Percentiles rank a stretch among this genome's conserved stretches.
Evolutionary conservation across 1,140 invertebrate genomes (phyloP).

Genomic region (Caenorhabditis tropicalis): DNA sequence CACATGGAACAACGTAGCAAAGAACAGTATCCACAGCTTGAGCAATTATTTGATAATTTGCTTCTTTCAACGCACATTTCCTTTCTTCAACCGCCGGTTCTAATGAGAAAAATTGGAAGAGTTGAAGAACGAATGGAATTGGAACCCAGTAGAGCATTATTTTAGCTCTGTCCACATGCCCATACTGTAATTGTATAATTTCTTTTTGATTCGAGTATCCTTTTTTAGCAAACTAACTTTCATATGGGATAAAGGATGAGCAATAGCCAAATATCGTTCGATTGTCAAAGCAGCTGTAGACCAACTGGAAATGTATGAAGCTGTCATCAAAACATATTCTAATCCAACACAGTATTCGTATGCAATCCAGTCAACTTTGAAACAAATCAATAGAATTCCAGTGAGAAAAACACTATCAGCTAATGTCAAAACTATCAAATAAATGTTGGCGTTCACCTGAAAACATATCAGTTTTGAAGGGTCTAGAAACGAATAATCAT

Average conservation of each 20-base stretch:
- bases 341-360: slow-evolving; percentile 68
- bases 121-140: slow-evolving; percentile 68
- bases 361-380: slow-evolving; percentile 67
- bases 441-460: slow-evolving; percentile 70
- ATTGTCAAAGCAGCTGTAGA: slow-evolving; percentile 70
- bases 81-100: slow-evolving; percentile 57
- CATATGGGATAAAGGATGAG: slow-evolving; percentile 68
- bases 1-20: slow-evolving; percentile 69
- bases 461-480: slow-evolving; percentile 37
- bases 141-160: slow-evolving; percentile 68
- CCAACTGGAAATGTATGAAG: slow-evolving; percentile 69
- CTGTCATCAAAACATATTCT: slow-evolving; percentile 68
- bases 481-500: background rate
- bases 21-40: slow-evolving; percentile 67
- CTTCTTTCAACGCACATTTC: slow-evolving; percentile 62
- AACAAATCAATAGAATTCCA: slow-evolving; percentile 64
- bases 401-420: slow-evolving; percentile 68
- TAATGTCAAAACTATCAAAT: slow-evolving; percentile 68
- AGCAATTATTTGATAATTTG: slow-evolving; percentile 61
- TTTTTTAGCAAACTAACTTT: slow-evolving; percentile 60
- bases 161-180: slow-evolving; percentile 59
- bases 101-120: slow-evolving; percentile 66
- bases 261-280: slow-evolving; percentile 69
- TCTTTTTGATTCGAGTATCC: no score
- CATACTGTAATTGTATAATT: slow-evolving; percentile 60